A percentile compares a stretch with the other conserved stretches of the same genome.
phyloP scores from a whole-genome alignment of 2,888 invertebrate genomes.

The Camptogramma bilineatum region DNA sequence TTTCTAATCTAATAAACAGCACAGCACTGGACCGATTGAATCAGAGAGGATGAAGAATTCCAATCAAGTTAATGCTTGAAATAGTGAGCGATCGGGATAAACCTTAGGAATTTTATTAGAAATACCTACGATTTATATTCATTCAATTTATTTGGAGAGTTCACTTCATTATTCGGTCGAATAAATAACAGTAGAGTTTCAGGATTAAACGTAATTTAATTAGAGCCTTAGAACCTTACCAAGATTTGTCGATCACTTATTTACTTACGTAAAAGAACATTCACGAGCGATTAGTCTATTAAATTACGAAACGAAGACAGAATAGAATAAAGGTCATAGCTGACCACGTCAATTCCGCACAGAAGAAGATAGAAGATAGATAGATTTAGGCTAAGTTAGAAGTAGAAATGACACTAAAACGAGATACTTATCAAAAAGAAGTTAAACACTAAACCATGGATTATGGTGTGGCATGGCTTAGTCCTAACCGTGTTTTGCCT shows the following conservation, averaged over 20 bases:
- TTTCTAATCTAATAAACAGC: not conserved
- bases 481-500: too few species aligned
- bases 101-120: conserved; percentile 10
- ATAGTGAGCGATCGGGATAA: conserved; percentile 14
- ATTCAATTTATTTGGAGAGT: conserved; percentile 22
- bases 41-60: conserved; percentile 21
- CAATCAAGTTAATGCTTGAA: conserved; percentile 28
- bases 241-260: not conserved
- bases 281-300: not conserved
- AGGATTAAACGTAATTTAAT: conserved; percentile 12
- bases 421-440: too few species aligned
- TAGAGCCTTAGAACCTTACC: not conserved
- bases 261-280: not conserved
- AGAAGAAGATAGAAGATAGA: too few species aligned
- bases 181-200: conserved; percentile 13
- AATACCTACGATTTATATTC: conserved; percentile 20
- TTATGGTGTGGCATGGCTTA: too few species aligned
- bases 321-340: too few species aligned
- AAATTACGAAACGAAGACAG: too few species aligned
- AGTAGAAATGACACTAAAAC: too few species aligned
- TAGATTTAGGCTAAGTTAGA: too few species aligned
- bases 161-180: conserved; percentile 21
- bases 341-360: too few species aligned
- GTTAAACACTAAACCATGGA: too few species aligned
- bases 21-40: conserved; percentile 1